phyloP scores from a whole-genome alignment of 2,113 vertebrate species.

The Tychaedon coryphoeus region DNA sequence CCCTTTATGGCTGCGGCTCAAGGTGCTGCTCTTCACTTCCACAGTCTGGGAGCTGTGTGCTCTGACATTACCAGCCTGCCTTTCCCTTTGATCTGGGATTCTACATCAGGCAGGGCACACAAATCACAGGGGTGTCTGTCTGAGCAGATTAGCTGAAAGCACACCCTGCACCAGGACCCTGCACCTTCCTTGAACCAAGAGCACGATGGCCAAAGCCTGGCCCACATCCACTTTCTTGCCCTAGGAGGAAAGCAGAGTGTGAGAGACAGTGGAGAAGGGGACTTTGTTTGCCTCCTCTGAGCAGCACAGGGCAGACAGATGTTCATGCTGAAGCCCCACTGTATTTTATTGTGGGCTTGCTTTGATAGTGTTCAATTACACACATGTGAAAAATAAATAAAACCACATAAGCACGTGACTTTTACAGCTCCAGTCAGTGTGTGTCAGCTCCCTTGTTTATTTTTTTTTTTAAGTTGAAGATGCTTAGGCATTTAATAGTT shows the following conservation, averaged over 20 bases:
- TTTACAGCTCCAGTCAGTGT: neutral
- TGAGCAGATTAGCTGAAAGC: neutral
- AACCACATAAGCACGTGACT: neutral
- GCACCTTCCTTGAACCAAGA: neutral
- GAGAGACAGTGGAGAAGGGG: neutral
- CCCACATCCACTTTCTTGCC: neutral
- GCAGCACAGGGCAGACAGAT: slow-evolving; percentile 5
- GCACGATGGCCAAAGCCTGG: accelerated
- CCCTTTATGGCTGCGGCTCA: neutral
- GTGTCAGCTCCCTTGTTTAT: slow-evolving; percentile 4
- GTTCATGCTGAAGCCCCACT: neutral
- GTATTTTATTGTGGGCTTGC: neutral
- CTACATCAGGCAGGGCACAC: neutral
- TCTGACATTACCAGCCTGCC: neutral
- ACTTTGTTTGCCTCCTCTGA: neutral
- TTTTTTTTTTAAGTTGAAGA: slow-evolving; percentile 10
- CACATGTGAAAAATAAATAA: slow-evolving; percentile 35
- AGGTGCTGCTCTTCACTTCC: neutral
- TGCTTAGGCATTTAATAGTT: slow-evolving; percentile 20
- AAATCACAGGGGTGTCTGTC: neutral
- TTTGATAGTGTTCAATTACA: neutral
- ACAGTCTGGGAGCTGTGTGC: neutral
- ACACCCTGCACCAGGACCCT: neutral
- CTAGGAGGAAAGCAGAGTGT: neutral
- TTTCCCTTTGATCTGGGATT: neutral